These are phyloP conservation scores for Rhyacichthys aspro DNA, from an alignment of 2,797 vertebrate species.

Conservation along the genomic window DNA sequence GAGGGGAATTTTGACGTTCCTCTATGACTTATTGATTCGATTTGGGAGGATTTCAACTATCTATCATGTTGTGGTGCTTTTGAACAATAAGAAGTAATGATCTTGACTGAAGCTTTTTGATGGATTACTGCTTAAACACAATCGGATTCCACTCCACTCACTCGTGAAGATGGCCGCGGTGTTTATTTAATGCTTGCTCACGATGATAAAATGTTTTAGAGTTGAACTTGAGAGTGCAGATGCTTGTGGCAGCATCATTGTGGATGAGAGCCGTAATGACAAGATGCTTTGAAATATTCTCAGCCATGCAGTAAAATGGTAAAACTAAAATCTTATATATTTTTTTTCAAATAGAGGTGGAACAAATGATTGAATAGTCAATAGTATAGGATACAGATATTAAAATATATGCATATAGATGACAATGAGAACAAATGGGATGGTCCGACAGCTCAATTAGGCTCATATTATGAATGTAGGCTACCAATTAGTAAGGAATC, in stretches of 20 bases:
- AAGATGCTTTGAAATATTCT: too few relatives aligned
- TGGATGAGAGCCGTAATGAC: too few relatives aligned
- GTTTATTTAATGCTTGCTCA: constrained; percentile 5
- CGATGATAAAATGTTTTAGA: neutral
- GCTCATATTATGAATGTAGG: too few relatives aligned
- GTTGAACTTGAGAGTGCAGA: neutral
- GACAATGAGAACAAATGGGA: too few relatives aligned
- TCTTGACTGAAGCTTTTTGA: constrained; percentile 29
- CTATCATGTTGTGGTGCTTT: constrained; percentile 41
- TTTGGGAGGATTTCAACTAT: constrained; percentile 43
- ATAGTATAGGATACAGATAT: too few relatives aligned
- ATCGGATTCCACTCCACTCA: constrained; percentile 25
- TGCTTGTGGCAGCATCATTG: neutral
- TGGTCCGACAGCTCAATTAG: too few relatives aligned
- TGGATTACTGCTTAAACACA: constrained; percentile 30
- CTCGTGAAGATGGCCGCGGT: constrained; percentile 22
- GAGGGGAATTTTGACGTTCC: constrained; percentile 62
- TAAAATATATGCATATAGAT: too few relatives aligned
- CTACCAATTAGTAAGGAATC: too few relatives aligned
- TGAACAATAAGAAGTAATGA: constrained; percentile 51
- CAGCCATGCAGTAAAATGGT: neutral
- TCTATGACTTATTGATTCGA: constrained; percentile 63
- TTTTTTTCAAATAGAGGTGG: too few relatives aligned
- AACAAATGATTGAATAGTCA: too few relatives aligned
- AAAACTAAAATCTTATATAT: too few relatives aligned